A percentile compares a stretch with the other conserved stretches of the same genome.
These are phyloP conservation scores for Atta texana DNA, from an alignment of 1,140 invertebrate species.

Conservation along the genomic window DNA sequence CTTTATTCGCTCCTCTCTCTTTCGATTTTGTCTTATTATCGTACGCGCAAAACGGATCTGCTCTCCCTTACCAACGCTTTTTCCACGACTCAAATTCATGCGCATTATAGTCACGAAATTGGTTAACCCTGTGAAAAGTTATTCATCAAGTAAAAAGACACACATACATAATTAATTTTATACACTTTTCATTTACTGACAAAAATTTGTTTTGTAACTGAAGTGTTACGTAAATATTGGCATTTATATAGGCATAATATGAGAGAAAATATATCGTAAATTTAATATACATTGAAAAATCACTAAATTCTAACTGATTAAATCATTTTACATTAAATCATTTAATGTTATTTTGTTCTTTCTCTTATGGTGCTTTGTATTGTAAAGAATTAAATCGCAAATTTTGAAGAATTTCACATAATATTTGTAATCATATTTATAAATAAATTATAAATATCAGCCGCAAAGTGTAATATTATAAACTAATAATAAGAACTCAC, in stretches of 20 bases:
- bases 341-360: neutral
- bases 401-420: neutral
- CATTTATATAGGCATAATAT: neutral
- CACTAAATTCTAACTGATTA: neutral
- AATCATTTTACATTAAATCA: neutral
- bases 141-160: neutral
- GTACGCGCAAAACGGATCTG: slow-evolving; percentile 38
- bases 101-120: neutral
- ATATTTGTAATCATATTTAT: neutral
- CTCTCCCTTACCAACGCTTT: slow-evolving; percentile 28
- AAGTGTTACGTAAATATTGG: neutral
- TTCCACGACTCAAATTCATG: neutral
- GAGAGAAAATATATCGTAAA: neutral
- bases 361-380: neutral
- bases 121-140: neutral
- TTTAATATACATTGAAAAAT: neutral
- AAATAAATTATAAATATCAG: neutral
- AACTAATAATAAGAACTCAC: neutral
- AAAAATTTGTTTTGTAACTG: neutral
- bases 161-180: neutral
- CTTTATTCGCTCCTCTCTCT: slow-evolving; percentile 54
- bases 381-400: neutral
- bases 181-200: neutral
- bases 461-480: neutral
- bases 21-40: slow-evolving; percentile 65